Base-by-base conservation (phyloP, 2,797 vertebrate genomes). In the Oceanodroma leucorhoa region DNA sequence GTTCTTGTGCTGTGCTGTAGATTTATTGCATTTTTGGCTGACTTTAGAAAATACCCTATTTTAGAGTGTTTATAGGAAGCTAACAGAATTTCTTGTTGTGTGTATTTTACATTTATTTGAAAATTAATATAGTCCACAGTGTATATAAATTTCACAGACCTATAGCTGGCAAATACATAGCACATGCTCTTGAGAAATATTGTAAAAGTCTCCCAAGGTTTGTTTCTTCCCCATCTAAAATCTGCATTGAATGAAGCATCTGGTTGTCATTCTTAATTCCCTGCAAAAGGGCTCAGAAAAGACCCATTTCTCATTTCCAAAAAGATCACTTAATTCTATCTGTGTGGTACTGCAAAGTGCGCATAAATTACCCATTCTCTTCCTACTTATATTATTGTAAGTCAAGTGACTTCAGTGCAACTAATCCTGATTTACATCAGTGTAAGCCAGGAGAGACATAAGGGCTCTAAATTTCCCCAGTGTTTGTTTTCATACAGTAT, bases 361-460 rank as follows among this genome's bases (percentile, higher is more conserved):
- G 62, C 77, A 93, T 95, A 96, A 96, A 96, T 94, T 77, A 87
- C 73, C 41, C 83, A 82, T 87, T 93, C 60, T 94, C 45, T 93
- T 95, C 73, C 73, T 62, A 89, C 66, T 94, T 84, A 67, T 30
- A 86, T 88, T 94, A 86, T 70, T 83, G 9, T 86, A 94, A 94
- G 51, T 90, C 87, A 91, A 95, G 55, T 73, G 73, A 93, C 85
- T 96, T 93, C 85, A 94, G 83, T 83, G 60, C 64, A 95, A 82
- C 83, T 93, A 93, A 94, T 89, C 77, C 94, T 94, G 95, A 97
- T 94, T 96, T 94, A 96, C 66, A 89, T 77, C 91, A 82, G 32
- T 29, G 30, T 88, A 93, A 91, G 48, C 77, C 80, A 89, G 79
- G 67, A 93, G 78, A 94, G 85, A 94, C 73, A 41, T 21, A 82